Percentiles rank a stretch among this genome's conserved stretches.
Evolutionary conservation across 2,888 invertebrate species (phyloP).

Genomic region (Erebia ligea): DNA sequence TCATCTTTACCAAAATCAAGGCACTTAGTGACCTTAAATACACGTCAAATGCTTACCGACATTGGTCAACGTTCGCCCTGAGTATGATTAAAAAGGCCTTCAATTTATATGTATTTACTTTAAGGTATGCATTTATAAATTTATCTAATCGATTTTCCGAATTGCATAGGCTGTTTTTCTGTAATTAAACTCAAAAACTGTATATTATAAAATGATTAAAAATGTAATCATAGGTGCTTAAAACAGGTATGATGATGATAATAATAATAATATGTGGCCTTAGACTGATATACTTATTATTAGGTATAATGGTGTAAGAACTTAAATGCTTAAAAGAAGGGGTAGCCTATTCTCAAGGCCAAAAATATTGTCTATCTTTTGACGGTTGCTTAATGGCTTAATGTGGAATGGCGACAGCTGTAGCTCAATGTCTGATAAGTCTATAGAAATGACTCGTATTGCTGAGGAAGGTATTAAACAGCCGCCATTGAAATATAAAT

Average conservation of each 20-base stretch:
- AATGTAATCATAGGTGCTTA: not conserved
- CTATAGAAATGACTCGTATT: no score
- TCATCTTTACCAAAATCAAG: no score
- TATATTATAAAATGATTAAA: not conserved
- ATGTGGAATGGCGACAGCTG: no score
- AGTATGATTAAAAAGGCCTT: not conserved
- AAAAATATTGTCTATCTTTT: not conserved
- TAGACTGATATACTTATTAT: constrained; percentile 5
- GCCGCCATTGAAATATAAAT: not conserved
- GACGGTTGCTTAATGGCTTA: not conserved
- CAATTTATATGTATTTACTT: not conserved
- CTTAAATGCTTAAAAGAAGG: not conserved
- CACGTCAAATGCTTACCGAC: no score
- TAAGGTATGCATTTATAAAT: not conserved
- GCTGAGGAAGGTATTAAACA: no score
- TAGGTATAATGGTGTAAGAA: not conserved
- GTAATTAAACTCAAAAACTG: not conserved
- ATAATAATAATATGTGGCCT: constrained; percentile 10
- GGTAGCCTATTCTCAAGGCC: not conserved
- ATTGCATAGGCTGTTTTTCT: not conserved
- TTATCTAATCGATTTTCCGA: not conserved
- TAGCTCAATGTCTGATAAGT: no score
- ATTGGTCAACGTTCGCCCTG: no score
- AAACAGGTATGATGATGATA: not conserved
- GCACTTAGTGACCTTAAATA: no score